Base-by-base conservation (phyloP, 2,888 invertebrate genomes). In the Spialia ferax region DNA sequence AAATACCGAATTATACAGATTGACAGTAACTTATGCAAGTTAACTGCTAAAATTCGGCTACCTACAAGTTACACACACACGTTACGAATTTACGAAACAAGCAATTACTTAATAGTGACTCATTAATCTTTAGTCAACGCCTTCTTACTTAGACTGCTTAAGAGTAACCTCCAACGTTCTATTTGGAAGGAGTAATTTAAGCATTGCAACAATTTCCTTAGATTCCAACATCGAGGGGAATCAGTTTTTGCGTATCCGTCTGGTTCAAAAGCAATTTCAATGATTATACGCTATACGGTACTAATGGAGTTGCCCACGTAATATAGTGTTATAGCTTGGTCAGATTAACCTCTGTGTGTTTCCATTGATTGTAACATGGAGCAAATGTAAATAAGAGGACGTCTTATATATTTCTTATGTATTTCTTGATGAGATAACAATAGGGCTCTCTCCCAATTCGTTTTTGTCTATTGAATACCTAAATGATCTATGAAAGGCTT, bases 201-300 rank as follows among this genome's bases (percentile, higher is more conserved):
- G 59, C 52, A 64, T 60, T 54, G 65, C 65, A 54, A 54, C 38
- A 38, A 65, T 65, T 65, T 64, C 54, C 59, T 60, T 60, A 66
- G 52, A 35, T 38, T 60, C 60, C 54, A 42, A 50, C 64, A 23
- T 38, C 42, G 59, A 32, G 23, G 52, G 52, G 60, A 60, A 66
- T 60, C 42, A 66, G 66, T 66, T 66, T 66, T 66, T 66, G 60
- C 52, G 29, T 18, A 10, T 54, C 11, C 60, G 60, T 59, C 60
- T 66, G 60, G 66, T 60, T 29, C 54, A 45, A 45, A 66, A 61
- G 66, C 45, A 66, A 66, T 66, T 20, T 45, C 54, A 45, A 60
- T 60, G 60, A 61, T 66, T 66, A 66, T 61, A 66, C 60, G 60
- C 61, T 66, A 66, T 61, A 66, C 60, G 60, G 22, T 54, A 45